Percentiles rank a stretch among this genome's conserved stretches.
These are phyloP conservation scores for Macrotrachela quadricornifera DNA, from an alignment of 1,140 invertebrate genomes.

Conservation along the genomic window DNA sequence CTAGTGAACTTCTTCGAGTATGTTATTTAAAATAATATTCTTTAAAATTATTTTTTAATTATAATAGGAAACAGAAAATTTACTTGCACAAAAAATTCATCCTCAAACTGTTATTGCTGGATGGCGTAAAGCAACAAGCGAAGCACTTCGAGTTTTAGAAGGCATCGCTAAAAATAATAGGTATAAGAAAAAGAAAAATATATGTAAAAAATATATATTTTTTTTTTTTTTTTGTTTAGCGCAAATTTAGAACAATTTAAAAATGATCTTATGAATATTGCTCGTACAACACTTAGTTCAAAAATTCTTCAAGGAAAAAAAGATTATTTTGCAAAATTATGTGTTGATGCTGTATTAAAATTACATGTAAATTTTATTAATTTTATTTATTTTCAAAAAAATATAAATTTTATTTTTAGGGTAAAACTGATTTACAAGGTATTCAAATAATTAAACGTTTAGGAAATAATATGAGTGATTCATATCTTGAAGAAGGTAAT, in stretches of 20 bases:
- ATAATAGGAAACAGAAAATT: constrained; percentile 60
- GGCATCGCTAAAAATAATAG: constrained; percentile 54
- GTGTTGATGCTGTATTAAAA: constrained; percentile 77
- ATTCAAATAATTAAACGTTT: constrained; percentile 95
- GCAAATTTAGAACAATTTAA: constrained; percentile 50
- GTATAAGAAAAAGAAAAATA: constrained; percentile 15
- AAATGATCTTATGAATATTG: constrained; percentile 82
- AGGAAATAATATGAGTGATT: constrained; percentile 72
- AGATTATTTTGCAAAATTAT: constrained; percentile 79
- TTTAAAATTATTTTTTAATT: background rate
- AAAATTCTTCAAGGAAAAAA: constrained; percentile 95
- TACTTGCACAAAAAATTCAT: constrained; percentile 81
- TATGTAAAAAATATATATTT: constrained; percentile 2
- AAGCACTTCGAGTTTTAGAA: constrained; percentile 57
- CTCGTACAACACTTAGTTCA: constrained; percentile 83
- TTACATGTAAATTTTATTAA: constrained; percentile 42
- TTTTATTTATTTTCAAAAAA: no score
- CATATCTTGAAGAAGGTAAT: constrained; percentile 77
- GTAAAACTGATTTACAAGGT: constrained; percentile 47
- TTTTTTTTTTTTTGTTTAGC: constrained; percentile 9
- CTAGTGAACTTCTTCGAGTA: constrained; percentile 64
- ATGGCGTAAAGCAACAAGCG: constrained; percentile 63
- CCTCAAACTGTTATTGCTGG: constrained; percentile 92
- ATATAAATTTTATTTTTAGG: no score
- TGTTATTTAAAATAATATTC: background rate